Evolutionary conservation across 2,797 vertebrate genomes (phyloP), one percentile per base, ranked within the genome.

Genomic region (Mormyrops boulengeri): DNA sequence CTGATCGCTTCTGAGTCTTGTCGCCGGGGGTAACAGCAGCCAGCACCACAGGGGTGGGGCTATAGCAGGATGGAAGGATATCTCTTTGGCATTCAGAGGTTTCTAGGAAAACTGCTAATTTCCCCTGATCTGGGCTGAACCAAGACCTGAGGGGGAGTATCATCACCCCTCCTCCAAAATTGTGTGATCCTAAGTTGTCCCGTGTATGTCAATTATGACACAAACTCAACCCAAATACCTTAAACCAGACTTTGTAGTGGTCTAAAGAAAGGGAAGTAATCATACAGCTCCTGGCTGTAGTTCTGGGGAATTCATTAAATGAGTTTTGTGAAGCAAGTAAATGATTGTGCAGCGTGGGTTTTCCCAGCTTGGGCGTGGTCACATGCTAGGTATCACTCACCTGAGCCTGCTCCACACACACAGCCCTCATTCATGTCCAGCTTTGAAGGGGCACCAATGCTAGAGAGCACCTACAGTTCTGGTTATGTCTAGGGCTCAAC

Each of bases 1-100:
- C 0, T 97, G 96, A 98, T 98, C 95, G 92, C 94, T 96, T 97
- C 96, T 97, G 97, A 97, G 97, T 97, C 94, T 94, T 97, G 97
- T 97, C 97, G 97, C 93, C 96, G 97, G 95, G 88, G 93, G 94
- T 96, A 96, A 96, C 93, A 73, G 94, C 97, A 96, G 96, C 94
- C 69, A 38, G 92, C 93, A 19, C 90, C 88, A 93, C 93, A 17
- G 94, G 92, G 89, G 92, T 90, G 93, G 38, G 95, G 94, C 93
- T 92, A 86, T 92, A 93, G 89, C 14, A 4, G 53, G 34, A 41
- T n/a, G 26, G 53, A 38, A 38, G 4, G 14, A 34, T 12, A 19
- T 57, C 86, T 52, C 30, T 60, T 87, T 87, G 53, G 22, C 53
- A n/a, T 60, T 41, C 86, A 4, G 53, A 53, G 52, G 50, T 14